These are phyloP conservation scores for Pentalonia nigronervosa DNA, from an alignment of 1,140 invertebrate species.

Conservation along the genomic window DNA sequence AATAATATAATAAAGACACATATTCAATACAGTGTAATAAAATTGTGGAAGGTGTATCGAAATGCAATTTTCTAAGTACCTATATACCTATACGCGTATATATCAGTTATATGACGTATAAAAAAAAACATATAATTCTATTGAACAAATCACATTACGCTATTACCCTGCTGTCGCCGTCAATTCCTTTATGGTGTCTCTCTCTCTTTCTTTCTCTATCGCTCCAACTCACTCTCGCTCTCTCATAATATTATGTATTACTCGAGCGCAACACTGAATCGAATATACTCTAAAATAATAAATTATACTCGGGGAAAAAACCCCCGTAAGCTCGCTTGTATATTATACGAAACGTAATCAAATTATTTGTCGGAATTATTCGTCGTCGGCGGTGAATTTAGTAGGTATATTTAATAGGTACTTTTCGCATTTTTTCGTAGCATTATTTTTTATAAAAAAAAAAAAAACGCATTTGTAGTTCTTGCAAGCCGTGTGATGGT, in stretches of 20 bases:
- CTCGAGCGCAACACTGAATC: neutral
- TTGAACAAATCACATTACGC: constrained; percentile 37
- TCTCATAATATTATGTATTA: neutral
- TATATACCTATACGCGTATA: neutral
- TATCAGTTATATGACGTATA: neutral
- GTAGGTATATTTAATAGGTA: too few species aligned
- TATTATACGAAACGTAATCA: neutral
- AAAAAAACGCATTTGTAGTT: neutral
- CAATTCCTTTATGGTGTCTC: neutral
- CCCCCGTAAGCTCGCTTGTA: neutral
- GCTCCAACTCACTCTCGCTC: too few species aligned
- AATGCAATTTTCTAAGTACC: constrained; percentile 36
- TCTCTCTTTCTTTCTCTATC: neutral
- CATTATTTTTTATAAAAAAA: too few species aligned
- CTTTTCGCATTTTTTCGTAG: too few species aligned
- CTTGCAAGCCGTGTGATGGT: neutral
- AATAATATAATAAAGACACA: constrained; percentile 12
- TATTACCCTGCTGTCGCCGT: neutral
- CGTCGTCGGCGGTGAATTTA: neutral
- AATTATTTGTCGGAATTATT: neutral
- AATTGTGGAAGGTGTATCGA: constrained; percentile 21
- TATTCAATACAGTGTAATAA: neutral
- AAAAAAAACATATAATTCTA: constrained; percentile 38
- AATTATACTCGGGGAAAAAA: neutral
- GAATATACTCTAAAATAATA: neutral